These are phyloP conservation scores for Drosophila murphyi DNA, from an alignment of 1,140 invertebrate genomes.

Conservation along the genomic window DNA sequence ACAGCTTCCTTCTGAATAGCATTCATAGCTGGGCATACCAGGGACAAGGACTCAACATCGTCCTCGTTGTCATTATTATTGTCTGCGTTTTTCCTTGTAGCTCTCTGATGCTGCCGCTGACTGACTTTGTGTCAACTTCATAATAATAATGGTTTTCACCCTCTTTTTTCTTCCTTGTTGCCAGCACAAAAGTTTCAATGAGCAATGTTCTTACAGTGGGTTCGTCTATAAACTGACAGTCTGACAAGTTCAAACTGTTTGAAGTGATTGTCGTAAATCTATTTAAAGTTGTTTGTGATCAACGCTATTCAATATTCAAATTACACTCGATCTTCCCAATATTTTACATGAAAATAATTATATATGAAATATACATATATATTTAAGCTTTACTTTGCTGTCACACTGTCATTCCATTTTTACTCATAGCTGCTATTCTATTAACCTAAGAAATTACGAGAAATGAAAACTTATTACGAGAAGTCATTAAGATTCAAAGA, in stretches of 20 bases:
- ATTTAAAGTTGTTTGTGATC: not conserved
- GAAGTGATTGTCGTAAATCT: not conserved
- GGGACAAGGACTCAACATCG: conserved; percentile 51
- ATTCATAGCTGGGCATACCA: conserved; percentile 45
- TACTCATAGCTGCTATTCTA: conserved; percentile 70
- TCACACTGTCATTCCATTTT: conserved; percentile 52
- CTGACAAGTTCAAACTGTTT: not conserved
- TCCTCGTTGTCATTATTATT: conserved; percentile 70
- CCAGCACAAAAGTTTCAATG: conserved; percentile 61
- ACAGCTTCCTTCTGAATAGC: conserved; percentile 66
- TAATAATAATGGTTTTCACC: conserved; percentile 69
- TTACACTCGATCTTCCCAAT: not conserved
- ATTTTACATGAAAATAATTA: not conserved
- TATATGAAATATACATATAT: not conserved
- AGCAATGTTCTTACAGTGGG: conserved; percentile 58
- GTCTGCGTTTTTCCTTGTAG: conserved; percentile 67
- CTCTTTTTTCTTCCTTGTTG: conserved; percentile 33
- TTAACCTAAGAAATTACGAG: conserved; percentile 84
- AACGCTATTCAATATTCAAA: not conserved
- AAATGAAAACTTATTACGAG: conserved; percentile 84
- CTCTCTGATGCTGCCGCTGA: conserved; percentile 37
- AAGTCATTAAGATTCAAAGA: conserved; percentile 84
- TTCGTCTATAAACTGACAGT: not conserved
- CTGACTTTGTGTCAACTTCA: conserved; percentile 79
- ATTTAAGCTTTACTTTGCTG: conserved; percentile 4